Conservation (phyloP, 2,113 vertebrate genomes). For the Sprattus sprattus region DNA sequence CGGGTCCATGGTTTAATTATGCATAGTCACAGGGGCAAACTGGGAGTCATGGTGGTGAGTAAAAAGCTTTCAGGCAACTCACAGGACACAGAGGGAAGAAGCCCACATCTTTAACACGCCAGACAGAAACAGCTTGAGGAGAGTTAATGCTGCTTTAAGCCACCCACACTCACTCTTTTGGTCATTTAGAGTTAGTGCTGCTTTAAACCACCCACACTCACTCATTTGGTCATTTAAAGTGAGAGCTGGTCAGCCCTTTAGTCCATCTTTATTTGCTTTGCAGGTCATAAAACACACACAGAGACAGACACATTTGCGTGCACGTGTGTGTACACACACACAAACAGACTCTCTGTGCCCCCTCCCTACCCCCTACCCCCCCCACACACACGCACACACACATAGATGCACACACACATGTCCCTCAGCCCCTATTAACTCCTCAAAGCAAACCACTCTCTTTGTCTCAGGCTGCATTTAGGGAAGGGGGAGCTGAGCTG, state of each 20-base stretch:
- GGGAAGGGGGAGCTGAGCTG: slow-evolving; percentile 1
- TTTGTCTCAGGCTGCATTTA: slow-evolving; percentile 55
- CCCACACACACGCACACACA: neutral
- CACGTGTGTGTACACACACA: too few relatives aligned
- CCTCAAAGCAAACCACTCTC: slow-evolving; percentile 55
- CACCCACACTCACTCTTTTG: slow-evolving; percentile 34
- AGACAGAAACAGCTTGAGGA: slow-evolving; percentile 23
- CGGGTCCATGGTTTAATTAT: slow-evolving; percentile 1
- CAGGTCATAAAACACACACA: slow-evolving; percentile 29
- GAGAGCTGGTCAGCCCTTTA: slow-evolving; percentile 34
- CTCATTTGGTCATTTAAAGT: slow-evolving; percentile 41
- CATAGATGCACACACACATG: slow-evolving; percentile 41
- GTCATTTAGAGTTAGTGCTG: slow-evolving; percentile 34
- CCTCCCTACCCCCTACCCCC: too few relatives aligned
- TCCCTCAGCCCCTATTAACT: slow-evolving; percentile 50
- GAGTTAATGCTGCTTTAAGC: slow-evolving; percentile 27
- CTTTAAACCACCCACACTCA: slow-evolving; percentile 29
- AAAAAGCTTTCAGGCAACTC: slow-evolving; percentile 18
- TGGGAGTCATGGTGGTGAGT: slow-evolving; percentile 9
- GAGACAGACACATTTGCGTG: neutral
- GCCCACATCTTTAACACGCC: slow-evolving; percentile 5
- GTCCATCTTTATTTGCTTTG: slow-evolving; percentile 42
- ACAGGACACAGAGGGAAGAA: slow-evolving; percentile 12
- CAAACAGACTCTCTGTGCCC: too few relatives aligned
- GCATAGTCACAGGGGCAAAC: neutral